phyloP scores from a whole-genome alignment of 2,888 invertebrate genomes.

The Apodemia hepburni region DNA sequence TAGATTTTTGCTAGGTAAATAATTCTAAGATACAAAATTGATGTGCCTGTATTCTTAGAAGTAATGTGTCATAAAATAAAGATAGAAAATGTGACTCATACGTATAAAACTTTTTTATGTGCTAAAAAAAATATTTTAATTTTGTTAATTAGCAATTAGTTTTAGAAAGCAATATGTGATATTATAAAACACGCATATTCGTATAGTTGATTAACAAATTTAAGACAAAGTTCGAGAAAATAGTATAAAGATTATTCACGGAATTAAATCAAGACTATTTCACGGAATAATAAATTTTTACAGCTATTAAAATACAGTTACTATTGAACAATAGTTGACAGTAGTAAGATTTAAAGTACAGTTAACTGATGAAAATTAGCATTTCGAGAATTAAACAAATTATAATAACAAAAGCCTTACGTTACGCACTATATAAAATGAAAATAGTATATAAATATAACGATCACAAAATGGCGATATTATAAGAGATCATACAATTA shows the following conservation, averaged over 20 bases:
- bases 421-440: background rate
- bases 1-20: too few relatives aligned
- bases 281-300: background rate
- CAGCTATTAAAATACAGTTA: conserved; percentile 4
- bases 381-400: conserved; percentile 23
- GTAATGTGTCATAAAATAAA: background rate
- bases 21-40: background rate
- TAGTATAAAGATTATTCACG: background rate
- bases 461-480: conserved; percentile 63
- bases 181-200: background rate
- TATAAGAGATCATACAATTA: conserved; percentile 61
- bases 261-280: background rate
- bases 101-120: background rate
- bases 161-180: background rate
- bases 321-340: conserved; percentile 12
- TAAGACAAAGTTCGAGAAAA: background rate
- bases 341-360: background rate
- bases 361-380: background rate
- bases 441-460: conserved; percentile 3
- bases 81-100: background rate
- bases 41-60: background rate
- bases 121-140: background rate
- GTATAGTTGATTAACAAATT: background rate
- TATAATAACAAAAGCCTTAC: background rate
- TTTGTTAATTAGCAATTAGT: background rate